Evolutionary conservation across 2,888 invertebrate genomes (phyloP).

Genomic region (Ellobium chinense): DNA sequence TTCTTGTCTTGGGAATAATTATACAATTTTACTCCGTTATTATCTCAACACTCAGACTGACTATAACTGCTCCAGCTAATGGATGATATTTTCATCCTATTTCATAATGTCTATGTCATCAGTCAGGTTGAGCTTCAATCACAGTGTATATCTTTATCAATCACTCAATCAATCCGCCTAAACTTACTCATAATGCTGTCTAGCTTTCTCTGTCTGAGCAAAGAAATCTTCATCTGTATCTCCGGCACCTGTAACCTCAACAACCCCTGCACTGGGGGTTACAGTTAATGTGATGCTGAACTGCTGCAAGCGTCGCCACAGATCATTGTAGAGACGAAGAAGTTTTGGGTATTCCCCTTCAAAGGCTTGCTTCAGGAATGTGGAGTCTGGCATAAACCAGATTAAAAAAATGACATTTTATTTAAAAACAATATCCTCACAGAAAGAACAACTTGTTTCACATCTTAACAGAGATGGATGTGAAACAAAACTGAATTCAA

Average conservation of each 20-base stretch:
- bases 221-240: constrained; percentile 54
- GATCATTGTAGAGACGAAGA: constrained; percentile 88
- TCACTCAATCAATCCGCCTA: neutral
- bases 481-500: too few relatives aligned
- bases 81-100: too few relatives aligned
- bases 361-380: constrained; percentile 87
- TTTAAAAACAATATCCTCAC: neutral
- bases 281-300: constrained; percentile 66
- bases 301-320: constrained; percentile 85
- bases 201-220: constrained; percentile 43
- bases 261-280: constrained; percentile 49
- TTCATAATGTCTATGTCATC: too few relatives aligned
- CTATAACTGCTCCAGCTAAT: too few relatives aligned
- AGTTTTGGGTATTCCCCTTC: constrained; percentile 93
- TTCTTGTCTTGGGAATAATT: too few relatives aligned
- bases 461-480: neutral
- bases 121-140: too few relatives aligned
- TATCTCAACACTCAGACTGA: too few relatives aligned
- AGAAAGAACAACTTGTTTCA: neutral
- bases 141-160: neutral
- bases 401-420: too few relatives aligned
- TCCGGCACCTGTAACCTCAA: constrained; percentile 34
- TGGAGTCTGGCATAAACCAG: constrained; percentile 71
- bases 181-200: constrained; percentile 55
- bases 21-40: too few relatives aligned